These are phyloP conservation scores for Decapterus maruadsi DNA, from an alignment of 2,797 vertebrate genomes.

Conservation along the genomic window DNA sequence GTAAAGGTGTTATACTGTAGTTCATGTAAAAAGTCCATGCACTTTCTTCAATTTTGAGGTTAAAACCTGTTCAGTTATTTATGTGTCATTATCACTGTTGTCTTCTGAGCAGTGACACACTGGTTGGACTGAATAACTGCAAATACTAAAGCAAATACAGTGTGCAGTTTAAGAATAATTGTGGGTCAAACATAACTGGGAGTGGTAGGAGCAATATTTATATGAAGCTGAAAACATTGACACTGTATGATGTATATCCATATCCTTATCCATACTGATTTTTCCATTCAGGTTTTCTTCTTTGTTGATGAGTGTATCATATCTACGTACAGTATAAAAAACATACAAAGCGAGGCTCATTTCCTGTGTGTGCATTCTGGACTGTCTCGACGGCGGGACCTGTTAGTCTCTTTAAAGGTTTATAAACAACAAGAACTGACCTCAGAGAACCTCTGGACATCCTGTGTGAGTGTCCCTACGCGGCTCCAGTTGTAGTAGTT, in stretches of 20 bases:
- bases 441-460: slow-evolving; percentile 99
- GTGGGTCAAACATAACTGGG: not conserved
- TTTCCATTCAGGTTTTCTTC: not conserved
- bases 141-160: not conserved
- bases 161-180: not conserved
- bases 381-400: no score
- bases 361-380: no score
- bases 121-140: not conserved
- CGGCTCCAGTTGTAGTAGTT: slow-evolving; percentile 96
- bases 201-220: not conserved
- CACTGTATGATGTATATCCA: no score
- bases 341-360: no score
- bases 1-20: not conserved
- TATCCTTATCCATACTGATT: not conserved
- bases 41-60: not conserved
- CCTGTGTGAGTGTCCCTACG: slow-evolving; percentile 98
- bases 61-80: not conserved
- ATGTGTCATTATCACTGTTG: not conserved
- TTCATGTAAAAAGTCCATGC: not conserved
- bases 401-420: not conserved
- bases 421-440: slow-evolving; percentile 76
- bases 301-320: no score
- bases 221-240: not conserved
- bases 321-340: no score
- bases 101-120: not conserved